These are phyloP conservation scores for Gymnogyps californianus DNA, from an alignment of 2,113 vertebrate species.

Conservation along the genomic window DNA sequence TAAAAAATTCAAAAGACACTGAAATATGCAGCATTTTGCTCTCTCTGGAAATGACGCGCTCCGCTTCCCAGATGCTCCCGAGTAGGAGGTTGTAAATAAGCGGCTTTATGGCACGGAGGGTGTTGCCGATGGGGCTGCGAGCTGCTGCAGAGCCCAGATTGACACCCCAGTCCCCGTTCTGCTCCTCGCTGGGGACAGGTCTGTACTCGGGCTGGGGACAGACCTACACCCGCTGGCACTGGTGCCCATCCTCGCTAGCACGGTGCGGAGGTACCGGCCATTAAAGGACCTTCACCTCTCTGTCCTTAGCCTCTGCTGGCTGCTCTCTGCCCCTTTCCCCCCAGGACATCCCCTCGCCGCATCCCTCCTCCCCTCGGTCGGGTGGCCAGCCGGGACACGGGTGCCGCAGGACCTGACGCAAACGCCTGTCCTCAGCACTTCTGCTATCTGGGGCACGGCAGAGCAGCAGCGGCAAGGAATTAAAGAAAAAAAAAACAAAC, in stretches of 20 bases:
- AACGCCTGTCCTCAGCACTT: slow-evolving; percentile 57
- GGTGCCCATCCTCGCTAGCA: neutral
- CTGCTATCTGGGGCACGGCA: slow-evolving; percentile 48
- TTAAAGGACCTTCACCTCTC: neutral
- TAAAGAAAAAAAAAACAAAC: neutral
- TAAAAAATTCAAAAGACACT: slow-evolving; percentile 45
- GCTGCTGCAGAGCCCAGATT: neutral
- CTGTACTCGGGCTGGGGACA: neutral
- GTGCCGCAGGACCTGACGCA: slow-evolving; percentile 26
- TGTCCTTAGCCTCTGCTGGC: neutral
- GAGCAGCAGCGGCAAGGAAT: neutral
- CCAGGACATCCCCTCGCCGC: accelerated
- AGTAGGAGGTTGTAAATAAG: slow-evolving; percentile 38
- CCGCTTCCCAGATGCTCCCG: slow-evolving; percentile 45
- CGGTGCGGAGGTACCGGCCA: neutral
- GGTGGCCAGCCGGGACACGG: neutral
- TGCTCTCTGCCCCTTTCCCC: neutral
- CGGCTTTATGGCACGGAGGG: neutral
- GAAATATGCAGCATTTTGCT: slow-evolving; percentile 39
- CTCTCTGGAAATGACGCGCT: slow-evolving; percentile 44
- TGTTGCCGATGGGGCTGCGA: neutral
- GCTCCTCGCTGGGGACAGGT: neutral
- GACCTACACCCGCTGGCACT: accelerated
- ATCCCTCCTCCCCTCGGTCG: neutral
- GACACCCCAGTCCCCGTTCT: neutral